These are phyloP conservation scores for Oligia strigilis DNA, from an alignment of 2,888 invertebrate species.

Conservation along the genomic window DNA sequence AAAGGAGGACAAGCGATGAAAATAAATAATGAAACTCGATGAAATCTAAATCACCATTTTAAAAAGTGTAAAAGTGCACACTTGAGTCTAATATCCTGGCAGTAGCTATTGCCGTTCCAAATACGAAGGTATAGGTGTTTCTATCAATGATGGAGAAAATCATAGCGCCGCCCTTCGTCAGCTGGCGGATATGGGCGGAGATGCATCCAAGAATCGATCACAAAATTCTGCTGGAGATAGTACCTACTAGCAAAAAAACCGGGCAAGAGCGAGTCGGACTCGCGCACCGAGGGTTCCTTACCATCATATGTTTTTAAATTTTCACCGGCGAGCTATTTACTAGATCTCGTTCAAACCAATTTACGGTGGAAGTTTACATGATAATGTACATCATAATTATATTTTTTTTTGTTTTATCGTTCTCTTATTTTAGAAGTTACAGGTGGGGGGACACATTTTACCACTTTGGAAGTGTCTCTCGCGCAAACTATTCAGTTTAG, in stretches of 20 bases:
- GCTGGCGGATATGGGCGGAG: not conserved
- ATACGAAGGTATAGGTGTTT: not conserved
- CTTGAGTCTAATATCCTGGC: constrained; percentile 10
- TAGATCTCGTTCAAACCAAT: too few species aligned
- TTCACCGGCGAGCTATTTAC: too few species aligned
- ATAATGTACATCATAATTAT: too few species aligned
- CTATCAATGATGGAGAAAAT: constrained; percentile 6
- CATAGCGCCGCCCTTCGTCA: constrained; percentile 2
- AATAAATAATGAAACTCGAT: not conserved
- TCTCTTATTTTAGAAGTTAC: too few species aligned
- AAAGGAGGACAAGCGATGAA: not conserved
- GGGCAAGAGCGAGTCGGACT: too few species aligned
- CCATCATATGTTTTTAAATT: too few species aligned
- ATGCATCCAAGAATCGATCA: constrained; percentile 15
- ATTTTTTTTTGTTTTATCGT: too few species aligned
- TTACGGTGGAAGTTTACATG: too few species aligned
- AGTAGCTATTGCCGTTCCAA: not conserved
- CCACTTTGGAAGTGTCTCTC: too few species aligned
- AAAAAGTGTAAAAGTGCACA: not conserved
- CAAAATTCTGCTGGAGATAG: not conserved
- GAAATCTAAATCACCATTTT: not conserved
- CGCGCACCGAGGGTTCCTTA: too few species aligned
- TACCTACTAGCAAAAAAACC: not conserved
- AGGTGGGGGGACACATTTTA: too few species aligned
- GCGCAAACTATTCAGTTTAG: too few species aligned